phyloP scores from a whole-genome alignment of 2,888 invertebrate genomes.

The Lepetodrilus schrolli region DNA sequence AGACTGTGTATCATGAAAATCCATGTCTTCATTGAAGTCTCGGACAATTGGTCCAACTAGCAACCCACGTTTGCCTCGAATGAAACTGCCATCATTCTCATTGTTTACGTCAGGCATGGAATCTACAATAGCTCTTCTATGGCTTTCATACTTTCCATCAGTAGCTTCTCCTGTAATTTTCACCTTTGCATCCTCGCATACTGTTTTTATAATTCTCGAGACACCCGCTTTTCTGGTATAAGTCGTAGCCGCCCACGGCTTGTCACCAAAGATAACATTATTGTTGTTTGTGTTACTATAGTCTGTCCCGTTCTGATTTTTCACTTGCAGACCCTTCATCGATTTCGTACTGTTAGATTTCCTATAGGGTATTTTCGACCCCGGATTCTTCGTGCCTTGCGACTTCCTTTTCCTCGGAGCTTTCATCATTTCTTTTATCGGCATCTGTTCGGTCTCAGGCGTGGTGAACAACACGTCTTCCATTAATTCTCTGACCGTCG shows the following conservation, averaged over 20 bases:
- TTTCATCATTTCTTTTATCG: constrained; percentile 40
- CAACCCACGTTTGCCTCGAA: background rate
- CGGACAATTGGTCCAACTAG: constrained; percentile 1
- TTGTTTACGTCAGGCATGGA: background rate
- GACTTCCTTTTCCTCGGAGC: constrained; percentile 45
- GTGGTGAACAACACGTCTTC: constrained; percentile 39
- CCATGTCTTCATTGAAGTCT: background rate
- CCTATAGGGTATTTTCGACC: background rate
- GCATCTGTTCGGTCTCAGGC: constrained; percentile 46
- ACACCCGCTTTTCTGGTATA: background rate
- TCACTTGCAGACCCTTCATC: background rate
- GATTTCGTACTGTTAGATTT: background rate
- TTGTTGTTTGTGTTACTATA: background rate
- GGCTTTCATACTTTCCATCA: background rate
- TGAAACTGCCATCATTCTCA: background rate
- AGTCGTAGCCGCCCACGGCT: background rate
- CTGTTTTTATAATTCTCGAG: no score
- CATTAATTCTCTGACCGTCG: no score
- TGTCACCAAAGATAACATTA: background rate
- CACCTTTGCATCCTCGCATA: no score
- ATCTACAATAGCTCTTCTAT: background rate
- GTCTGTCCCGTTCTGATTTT: background rate
- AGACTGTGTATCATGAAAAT: background rate
- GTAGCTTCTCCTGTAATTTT: background rate
- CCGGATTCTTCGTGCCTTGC: background rate